Percentiles rank a stretch among this genome's conserved stretches.
These are phyloP conservation scores for Auanema sp. DNA, from an alignment of 2,888 invertebrate species.

Conservation along the genomic window DNA sequence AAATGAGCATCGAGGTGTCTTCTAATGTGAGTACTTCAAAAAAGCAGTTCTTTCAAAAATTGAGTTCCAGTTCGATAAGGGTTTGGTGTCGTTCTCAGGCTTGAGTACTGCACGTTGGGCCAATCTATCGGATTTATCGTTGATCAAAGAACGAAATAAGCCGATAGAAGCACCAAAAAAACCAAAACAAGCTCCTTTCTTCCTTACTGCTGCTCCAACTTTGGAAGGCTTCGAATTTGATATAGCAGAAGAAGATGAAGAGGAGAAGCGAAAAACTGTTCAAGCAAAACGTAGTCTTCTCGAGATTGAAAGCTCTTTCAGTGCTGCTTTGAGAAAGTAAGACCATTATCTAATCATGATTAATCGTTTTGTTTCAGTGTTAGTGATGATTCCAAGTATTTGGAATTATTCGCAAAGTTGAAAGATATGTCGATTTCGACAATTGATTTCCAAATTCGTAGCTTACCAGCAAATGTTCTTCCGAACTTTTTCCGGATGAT, in stretches of 20 bases:
- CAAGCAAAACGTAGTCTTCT: constrained; percentile 46
- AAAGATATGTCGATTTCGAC: constrained; percentile 48
- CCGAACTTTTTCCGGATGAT: constrained; percentile 50
- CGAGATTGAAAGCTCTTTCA: constrained; percentile 47
- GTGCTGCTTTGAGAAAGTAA: constrained; percentile 11
- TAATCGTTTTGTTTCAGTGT: neutral
- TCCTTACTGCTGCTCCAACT: constrained; percentile 85
- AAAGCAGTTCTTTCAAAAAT: neutral
- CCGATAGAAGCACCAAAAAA: constrained; percentile 81
- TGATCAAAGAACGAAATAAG: constrained; percentile 84
- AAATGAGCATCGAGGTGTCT: constrained; percentile 6
- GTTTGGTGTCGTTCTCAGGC: constrained; percentile 78
- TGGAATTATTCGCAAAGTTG: constrained; percentile 11
- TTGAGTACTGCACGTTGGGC: constrained; percentile 81
- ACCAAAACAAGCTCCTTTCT: constrained; percentile 90
- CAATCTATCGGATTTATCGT: constrained; percentile 82
- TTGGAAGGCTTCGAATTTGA: constrained; percentile 73
- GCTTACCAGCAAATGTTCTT: constrained; percentile 37
- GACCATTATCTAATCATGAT: neutral
- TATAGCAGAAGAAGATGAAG: constrained; percentile 17
- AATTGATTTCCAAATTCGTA: constrained; percentile 57
- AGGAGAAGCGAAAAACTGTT: constrained; percentile 25
- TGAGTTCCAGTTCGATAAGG: constrained; percentile 12
- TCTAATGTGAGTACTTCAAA: neutral
- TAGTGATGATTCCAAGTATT: constrained; percentile 3